Base-by-base conservation (phyloP, 1,140 invertebrate genomes). In the Lepidurus couesii region DNA sequence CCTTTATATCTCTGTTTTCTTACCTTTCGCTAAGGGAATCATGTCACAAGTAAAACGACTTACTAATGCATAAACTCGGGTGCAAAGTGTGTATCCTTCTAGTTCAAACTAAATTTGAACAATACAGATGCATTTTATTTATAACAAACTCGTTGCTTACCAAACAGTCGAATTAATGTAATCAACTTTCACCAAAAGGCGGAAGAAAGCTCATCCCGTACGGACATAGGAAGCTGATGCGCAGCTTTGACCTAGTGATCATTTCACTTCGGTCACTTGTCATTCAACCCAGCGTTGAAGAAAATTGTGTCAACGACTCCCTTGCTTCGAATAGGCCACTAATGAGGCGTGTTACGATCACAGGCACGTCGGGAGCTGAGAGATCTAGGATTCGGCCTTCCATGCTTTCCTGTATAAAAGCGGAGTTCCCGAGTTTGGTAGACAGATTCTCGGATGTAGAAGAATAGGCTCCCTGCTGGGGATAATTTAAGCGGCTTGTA, bases 281-380 rank as follows among this genome's bases (percentile, higher is more conserved):
- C 53, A 65, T 65, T 65, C 53, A 65, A 65, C 53, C 53, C 53
- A 65, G 21, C 53, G 53, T 65, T 4, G 6, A 65, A 65, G 53
- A 21, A 65, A 65, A 65, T 21, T 13, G 53, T 65, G 53, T 65
- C 53, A 65, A 8, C 16, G 53, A 21, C 53, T 21, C 16, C 8
- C 53, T 21, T 65, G 21, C 53, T 13, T 65, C 21, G 13, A 21
- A 21, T 65, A 65, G 21, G 21, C 16, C 53, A 13, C 53, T 65
- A 65, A 65, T 65, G 53, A 65, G 53, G 53, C n/a, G 16, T 65
- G 53, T 65, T n/a, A 16, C 16, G 13, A 13, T 7, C 16, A 65
- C 6, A 21, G 1, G 53, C 53, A 65, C 53, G 53, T 65, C 16
- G 6, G 6, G 53, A 16, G 53, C 21, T 65, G 53, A 65, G 21